These are phyloP conservation scores for Lepus europaeus DNA, from an alignment of 2,113 vertebrate genomes.

Conservation along the genomic window DNA sequence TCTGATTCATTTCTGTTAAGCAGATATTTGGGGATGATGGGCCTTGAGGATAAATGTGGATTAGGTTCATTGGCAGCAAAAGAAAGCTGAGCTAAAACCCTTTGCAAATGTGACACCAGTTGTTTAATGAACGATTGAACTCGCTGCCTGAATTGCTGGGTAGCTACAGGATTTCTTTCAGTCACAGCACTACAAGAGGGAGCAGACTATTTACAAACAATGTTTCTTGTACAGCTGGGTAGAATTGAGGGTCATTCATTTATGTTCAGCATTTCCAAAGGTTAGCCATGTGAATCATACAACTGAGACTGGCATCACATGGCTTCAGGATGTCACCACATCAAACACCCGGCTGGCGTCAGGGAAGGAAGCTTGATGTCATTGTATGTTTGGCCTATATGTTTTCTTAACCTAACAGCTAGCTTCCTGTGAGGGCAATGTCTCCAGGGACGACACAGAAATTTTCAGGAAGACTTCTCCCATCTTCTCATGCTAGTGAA, in stretches of 20 bases:
- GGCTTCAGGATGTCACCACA: constrained; percentile 75
- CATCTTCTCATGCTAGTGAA: not conserved
- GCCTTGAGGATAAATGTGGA: constrained; percentile 69
- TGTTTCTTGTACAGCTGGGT: constrained; percentile 65
- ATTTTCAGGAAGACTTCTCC: constrained; percentile 26
- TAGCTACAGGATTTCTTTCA: constrained; percentile 56
- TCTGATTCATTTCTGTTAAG: constrained; percentile 76
- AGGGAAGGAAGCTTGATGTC: constrained; percentile 74
- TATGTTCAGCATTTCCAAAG: constrained; percentile 70
- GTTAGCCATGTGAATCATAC: constrained; percentile 64
- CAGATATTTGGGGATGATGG: constrained; percentile 71
- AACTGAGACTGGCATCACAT: not conserved
- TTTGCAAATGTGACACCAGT: not conserved
- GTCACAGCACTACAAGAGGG: not conserved
- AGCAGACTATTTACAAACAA: constrained; percentile 60
- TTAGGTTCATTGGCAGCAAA: constrained; percentile 76
- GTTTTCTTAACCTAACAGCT: constrained; percentile 72
- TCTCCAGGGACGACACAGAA: not conserved
- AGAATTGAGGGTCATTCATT: constrained; percentile 68
- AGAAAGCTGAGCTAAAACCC: constrained; percentile 52
- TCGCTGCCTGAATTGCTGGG: constrained; percentile 21
- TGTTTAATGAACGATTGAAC: constrained; percentile 43
- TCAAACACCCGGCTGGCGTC: constrained; percentile 73
- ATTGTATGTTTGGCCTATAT: constrained; percentile 71
- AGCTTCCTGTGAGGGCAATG: constrained; percentile 49